Evolutionary conservation across 2,797 vertebrate genomes (phyloP), one percentile per base, ranked within the genome.

Genomic region (Hapalemur alaotrensis): DNA sequence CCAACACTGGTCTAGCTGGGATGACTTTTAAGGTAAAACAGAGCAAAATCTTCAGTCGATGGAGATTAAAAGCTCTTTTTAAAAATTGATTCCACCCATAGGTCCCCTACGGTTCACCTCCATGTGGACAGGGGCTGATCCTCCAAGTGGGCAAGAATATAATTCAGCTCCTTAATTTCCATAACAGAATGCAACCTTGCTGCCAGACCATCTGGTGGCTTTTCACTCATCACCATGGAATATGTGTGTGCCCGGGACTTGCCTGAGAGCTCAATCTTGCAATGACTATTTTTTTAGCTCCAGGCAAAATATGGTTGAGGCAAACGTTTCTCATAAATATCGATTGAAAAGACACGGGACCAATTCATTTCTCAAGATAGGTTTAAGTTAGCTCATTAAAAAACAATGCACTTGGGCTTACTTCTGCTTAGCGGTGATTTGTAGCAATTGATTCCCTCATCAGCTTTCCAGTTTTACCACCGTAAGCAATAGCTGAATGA

Each of bases 201-300:
- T 94, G 70, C 38, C 78, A 95, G 82, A 63, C 89, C 75, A 97
- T 96, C 95, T 96, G 95, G 32, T 92, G 54, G 28, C 13, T 90
- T 96, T 91, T 93, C 17, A 72, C 0, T 61, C 46, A 78, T 91
- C 35, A 83, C 17, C 46, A 81, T 54, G 72, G 46, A 72, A 50
- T 50, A 12, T 76, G 14, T 2, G 11, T 80, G 38, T 84, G 84
- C 76, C 65, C 89, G 50, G 41, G 48, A 54, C 7, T 80, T 95
- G 80, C 35, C 67, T 46, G 38, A 87, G 61, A 95, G 30, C 32
- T 95, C 75, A 67, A 0, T 84, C 54, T 88, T 72, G 4, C 38
- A 90, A 38, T 54, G 28, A 72, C 28, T 94, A 10, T 78, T 46
- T 61, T 82, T 43, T 43, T 88, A 57, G 28, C 11, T 86, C 35